These are phyloP conservation scores for Rhaphigaster nebulosa DNA, from an alignment of 2,888 invertebrate genomes.

Conservation along the genomic window DNA sequence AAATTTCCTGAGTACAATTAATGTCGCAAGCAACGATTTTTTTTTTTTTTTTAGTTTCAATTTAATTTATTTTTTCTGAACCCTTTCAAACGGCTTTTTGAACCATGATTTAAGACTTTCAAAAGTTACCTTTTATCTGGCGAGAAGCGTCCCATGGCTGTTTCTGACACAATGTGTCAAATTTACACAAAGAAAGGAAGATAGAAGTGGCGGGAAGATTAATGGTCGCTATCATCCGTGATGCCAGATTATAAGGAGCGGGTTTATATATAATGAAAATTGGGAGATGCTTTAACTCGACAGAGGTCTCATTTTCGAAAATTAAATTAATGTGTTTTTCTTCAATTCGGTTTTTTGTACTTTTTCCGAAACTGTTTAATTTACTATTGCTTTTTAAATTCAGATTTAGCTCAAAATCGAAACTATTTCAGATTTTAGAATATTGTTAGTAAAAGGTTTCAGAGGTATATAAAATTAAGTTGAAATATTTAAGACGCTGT, in stretches of 20 bases:
- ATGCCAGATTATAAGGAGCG: conserved; percentile 3
- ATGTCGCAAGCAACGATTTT: too few relatives aligned
- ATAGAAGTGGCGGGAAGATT: neutral
- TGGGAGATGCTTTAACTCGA: neutral
- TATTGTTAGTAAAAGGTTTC: too few relatives aligned
- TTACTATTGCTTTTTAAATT: too few relatives aligned
- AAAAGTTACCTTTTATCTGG: neutral
- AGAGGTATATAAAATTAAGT: too few relatives aligned
- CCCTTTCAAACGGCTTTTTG: neutral
- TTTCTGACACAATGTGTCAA: neutral
- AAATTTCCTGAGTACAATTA: too few relatives aligned
- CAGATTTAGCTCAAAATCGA: too few relatives aligned
- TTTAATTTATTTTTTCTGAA: neutral
- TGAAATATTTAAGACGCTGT: too few relatives aligned
- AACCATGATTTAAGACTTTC: neutral
- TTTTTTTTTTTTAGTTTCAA: neutral
- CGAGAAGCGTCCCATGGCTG: neutral
- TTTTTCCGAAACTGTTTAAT: too few relatives aligned
- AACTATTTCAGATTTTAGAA: too few relatives aligned
- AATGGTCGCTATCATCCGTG: neutral
- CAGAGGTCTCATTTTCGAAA: neutral
- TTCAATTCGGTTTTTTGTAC: too few relatives aligned
- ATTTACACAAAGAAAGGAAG: neutral
- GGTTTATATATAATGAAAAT: conserved; percentile 4
- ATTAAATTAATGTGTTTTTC: too few relatives aligned